Conservation (phyloP, 2,797 vertebrate species). For the Helostoma temminkii region DNA sequence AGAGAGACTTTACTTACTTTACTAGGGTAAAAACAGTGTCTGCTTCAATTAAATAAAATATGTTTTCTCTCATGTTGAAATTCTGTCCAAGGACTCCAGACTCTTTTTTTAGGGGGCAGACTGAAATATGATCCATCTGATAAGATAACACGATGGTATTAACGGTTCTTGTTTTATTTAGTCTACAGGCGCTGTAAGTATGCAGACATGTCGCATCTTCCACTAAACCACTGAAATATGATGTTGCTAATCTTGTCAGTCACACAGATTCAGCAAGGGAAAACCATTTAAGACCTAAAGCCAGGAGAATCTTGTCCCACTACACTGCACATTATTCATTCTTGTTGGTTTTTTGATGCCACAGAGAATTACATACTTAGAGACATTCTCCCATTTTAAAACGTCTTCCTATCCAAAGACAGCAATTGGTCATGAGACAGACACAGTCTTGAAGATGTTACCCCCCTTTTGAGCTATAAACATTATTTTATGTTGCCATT, state of each 20-base stretch:
- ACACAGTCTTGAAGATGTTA: too few relatives aligned
- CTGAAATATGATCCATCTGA: constrained; percentile 41
- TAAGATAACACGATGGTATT: constrained; percentile 33
- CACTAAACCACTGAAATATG: constrained; percentile 14
- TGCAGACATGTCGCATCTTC: constrained; percentile 6
- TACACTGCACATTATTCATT: constrained; percentile 31
- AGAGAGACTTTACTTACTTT: constrained; percentile 28
- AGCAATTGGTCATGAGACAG: too few relatives aligned
- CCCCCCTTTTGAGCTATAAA: too few relatives aligned
- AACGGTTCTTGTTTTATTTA: constrained; percentile 13
- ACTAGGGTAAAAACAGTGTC: constrained; percentile 39
- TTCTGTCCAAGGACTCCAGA: constrained; percentile 26
- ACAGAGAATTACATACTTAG: background rate
- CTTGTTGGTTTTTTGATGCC: constrained; percentile 32
- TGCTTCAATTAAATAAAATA: constrained; percentile 55
- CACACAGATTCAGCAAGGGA: constrained; percentile 15
- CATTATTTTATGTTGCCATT: too few relatives aligned
- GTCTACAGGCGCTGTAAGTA: constrained; percentile 20
- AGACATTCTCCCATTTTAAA: background rate
- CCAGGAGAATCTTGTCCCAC: constrained; percentile 50
- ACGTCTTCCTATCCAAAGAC: background rate
- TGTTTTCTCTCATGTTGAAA: constrained; percentile 30
- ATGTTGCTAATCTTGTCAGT: background rate
- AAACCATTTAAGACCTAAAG: constrained; percentile 9
- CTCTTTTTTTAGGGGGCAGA: constrained; percentile 42